A percentile compares a stretch with the other conserved stretches of the same genome.
Evolutionary conservation across 2,113 vertebrate genomes (phyloP).

Genomic region (Microcebus tavaratra): DNA sequence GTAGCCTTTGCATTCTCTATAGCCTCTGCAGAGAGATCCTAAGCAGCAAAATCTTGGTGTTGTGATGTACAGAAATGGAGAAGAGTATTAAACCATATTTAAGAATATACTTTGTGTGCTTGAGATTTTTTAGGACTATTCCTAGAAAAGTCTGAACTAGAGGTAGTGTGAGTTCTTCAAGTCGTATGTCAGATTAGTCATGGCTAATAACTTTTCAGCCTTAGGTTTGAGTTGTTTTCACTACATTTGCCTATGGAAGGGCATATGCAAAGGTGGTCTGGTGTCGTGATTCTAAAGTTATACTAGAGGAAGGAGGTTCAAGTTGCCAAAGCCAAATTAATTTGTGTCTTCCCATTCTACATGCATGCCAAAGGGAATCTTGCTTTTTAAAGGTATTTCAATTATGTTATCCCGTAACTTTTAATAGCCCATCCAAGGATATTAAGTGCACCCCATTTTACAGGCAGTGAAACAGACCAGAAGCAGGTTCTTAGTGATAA

Average conservation of each 20-base stretch:
- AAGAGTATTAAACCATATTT: slow-evolving; percentile 95
- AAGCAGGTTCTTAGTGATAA: not conserved
- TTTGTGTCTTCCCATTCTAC: not conserved
- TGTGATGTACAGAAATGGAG: slow-evolving; percentile 94
- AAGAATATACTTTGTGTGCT: slow-evolving; percentile 88
- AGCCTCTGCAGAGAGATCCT: slow-evolving; percentile 91
- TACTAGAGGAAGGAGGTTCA: not conserved
- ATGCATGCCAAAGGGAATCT: not conserved
- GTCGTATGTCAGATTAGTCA: slow-evolving; percentile 1
- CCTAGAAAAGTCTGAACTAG: slow-evolving; percentile 23
- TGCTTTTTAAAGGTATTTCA: not conserved
- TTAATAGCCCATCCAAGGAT: not conserved
- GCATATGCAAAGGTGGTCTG: not conserved
- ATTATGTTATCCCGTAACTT: not conserved
- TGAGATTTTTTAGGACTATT: slow-evolving; percentile 80
- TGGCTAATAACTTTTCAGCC: slow-evolving; percentile 3
- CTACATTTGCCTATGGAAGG: not conserved
- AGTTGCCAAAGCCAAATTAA: not conserved
- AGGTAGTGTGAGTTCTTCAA: slow-evolving; percentile 4
- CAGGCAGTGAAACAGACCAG: not conserved
- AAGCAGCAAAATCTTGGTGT: slow-evolving; percentile 92
- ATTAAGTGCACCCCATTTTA: not conserved
- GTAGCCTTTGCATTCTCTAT: slow-evolving; percentile 88
- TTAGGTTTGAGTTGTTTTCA: slow-evolving; percentile 12
- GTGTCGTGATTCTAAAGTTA: not conserved